Evolutionary conservation across 2,888 invertebrate genomes (phyloP).

Genomic region (Dicranocentrus wangi): DNA sequence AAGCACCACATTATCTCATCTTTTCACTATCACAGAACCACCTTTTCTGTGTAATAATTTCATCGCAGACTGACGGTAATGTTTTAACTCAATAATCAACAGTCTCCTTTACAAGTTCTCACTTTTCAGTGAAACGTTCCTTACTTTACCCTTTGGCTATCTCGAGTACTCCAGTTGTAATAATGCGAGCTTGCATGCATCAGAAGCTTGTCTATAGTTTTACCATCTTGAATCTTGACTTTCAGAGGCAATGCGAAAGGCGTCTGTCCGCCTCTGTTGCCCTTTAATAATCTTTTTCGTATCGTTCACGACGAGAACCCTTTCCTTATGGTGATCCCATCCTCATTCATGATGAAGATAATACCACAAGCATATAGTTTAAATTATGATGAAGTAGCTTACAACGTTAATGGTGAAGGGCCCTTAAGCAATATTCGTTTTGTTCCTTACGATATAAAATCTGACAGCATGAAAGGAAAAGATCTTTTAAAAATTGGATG

Average conservation of each 20-base stretch:
- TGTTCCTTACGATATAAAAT: slow-evolving; percentile 46
- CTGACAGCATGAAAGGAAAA: slow-evolving; percentile 45
- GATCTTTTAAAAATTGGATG: not conserved
- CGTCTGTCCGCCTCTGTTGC: slow-evolving; percentile 61
- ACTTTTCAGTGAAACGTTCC: slow-evolving; percentile 32
- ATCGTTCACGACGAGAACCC: not conserved
- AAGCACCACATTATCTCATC: not conserved
- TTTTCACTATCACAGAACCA: slow-evolving; percentile 13
- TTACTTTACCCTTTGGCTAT: slow-evolving; percentile 19
- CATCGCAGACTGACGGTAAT: slow-evolving; percentile 46
- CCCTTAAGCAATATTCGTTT: slow-evolving; percentile 46
- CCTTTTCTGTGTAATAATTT: slow-evolving; percentile 61
- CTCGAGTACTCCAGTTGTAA: not conserved
- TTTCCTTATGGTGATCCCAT: slow-evolving; percentile 6
- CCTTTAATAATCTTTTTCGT: slow-evolving; percentile 55
- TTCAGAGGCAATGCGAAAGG: slow-evolving; percentile 49
- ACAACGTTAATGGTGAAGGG: not conserved
- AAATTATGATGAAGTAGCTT: no score
- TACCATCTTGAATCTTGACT: slow-evolving; percentile 59
- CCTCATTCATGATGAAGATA: no score
- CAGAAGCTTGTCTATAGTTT: slow-evolving; percentile 21
- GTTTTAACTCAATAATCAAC: slow-evolving; percentile 65
- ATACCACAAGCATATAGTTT: no score
- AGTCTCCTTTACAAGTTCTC: slow-evolving; percentile 64
- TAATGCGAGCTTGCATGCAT: not conserved